These are phyloP conservation scores for Penaeus japonicus DNA, from an alignment of 1,140 invertebrate genomes.

Conservation along the genomic window DNA sequence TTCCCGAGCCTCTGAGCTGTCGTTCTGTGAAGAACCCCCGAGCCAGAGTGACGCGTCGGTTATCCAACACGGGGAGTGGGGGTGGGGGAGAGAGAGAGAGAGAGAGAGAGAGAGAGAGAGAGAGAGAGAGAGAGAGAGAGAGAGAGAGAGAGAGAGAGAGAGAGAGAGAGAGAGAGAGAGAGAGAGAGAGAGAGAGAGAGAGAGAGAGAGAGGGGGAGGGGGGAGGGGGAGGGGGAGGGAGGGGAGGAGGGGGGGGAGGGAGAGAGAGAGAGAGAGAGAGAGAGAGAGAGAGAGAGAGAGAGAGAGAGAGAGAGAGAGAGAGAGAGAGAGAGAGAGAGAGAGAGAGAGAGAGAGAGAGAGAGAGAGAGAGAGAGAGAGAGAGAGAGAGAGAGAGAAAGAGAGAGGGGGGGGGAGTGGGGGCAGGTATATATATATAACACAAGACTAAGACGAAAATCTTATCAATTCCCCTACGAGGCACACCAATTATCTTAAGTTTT, in stretches of 20 bases:
- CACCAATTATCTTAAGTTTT: too few species aligned
- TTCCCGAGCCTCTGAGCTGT: too few species aligned
- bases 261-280: too few species aligned
- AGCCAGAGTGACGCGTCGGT: too few species aligned
- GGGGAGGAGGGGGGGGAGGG: neutral
- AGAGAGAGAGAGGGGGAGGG: neutral
- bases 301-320: neutral
- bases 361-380: neutral
- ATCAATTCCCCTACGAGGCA: too few species aligned
- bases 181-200: neutral
- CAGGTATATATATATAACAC: too few species aligned
- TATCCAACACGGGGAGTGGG: neutral
- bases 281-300: too few species aligned
- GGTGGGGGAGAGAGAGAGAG: neutral
- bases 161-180: neutral
- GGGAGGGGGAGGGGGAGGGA: neutral
- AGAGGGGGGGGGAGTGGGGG: too few species aligned
- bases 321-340: neutral
- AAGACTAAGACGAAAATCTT: too few species aligned
- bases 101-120: too few species aligned
- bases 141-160: neutral
- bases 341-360: neutral
- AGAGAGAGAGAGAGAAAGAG: neutral
- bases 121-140: too few species aligned
- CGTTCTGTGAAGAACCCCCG: too few species aligned